Percentiles rank a stretch among this genome's conserved stretches.
phyloP scores from a whole-genome alignment of 2,888 invertebrate species.

The Acleris holmiana region DNA sequence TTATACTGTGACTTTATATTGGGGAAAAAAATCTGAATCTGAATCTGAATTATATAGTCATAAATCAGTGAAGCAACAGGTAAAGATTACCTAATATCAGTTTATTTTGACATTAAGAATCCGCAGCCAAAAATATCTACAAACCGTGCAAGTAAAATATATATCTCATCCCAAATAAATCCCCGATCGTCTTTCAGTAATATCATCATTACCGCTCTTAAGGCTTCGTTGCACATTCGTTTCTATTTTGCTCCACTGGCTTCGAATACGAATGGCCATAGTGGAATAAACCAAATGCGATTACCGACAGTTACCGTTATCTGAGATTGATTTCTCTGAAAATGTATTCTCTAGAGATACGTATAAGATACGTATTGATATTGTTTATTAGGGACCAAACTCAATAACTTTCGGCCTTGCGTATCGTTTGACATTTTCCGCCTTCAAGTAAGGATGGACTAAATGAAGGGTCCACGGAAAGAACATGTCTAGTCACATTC shows the following conservation, averaged over 20 bases:
- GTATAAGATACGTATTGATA: slow-evolving; percentile 12
- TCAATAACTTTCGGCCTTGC: slow-evolving; percentile 10
- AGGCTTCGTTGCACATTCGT: not conserved
- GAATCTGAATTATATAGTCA: too few relatives aligned
- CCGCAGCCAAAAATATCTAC: too few relatives aligned
- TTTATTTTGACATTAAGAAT: too few relatives aligned
- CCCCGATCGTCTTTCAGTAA: not conserved
- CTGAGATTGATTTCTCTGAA: slow-evolving; percentile 16
- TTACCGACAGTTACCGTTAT: slow-evolving; percentile 8
- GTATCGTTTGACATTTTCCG: slow-evolving; percentile 12
- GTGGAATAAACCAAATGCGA: slow-evolving; percentile 3
- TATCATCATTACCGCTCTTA: slow-evolving; percentile 1
- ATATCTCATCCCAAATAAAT: not conserved
- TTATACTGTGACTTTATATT: too few relatives aligned
- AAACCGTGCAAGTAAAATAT: too few relatives aligned
- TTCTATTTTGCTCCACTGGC: slow-evolving; percentile 1
- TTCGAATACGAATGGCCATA: not conserved
- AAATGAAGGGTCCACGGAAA: too few relatives aligned
- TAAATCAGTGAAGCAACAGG: too few relatives aligned
- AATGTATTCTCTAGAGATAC: slow-evolving; percentile 12
- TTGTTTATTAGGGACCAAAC: slow-evolving; percentile 20
- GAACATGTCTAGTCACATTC: too few relatives aligned
- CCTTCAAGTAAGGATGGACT: slow-evolving; percentile 5
- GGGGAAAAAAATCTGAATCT: too few relatives aligned
- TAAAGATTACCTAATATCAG: too few relatives aligned